Evolutionary conservation across 2,113 vertebrate genomes (phyloP).

Genomic region (Forbesichthys agassizii): DNA sequence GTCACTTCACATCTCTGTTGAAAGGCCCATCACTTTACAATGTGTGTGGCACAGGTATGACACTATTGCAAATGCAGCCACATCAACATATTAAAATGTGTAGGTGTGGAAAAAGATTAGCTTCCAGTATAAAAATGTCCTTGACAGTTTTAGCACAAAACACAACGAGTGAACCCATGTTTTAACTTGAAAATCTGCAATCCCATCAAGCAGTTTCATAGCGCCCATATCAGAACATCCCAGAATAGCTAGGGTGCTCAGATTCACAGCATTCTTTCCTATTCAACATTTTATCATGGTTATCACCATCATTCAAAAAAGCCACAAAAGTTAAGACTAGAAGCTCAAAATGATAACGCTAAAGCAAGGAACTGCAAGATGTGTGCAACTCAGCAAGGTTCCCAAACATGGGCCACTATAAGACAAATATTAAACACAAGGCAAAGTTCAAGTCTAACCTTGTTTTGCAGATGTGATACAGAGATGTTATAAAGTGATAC

Average conservation of each 20-base stretch:
- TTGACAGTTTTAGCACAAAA: background rate
- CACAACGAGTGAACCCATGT: background rate
- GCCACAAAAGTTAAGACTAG: background rate
- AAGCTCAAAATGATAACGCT: background rate
- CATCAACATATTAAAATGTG: background rate
- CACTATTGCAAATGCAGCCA: background rate
- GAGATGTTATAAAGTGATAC: background rate
- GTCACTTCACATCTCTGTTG: slow-evolving; percentile 13
- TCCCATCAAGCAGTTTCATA: slow-evolving; percentile 19
- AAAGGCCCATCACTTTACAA: slow-evolving; percentile 18
- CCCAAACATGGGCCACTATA: slow-evolving; percentile 38
- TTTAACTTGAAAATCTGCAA: slow-evolving; percentile 8
- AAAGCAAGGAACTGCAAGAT: slow-evolving; percentile 17
- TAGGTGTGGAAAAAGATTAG: slow-evolving; percentile 14
- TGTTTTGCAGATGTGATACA: slow-evolving; percentile 5
- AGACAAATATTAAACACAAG: slow-evolving; percentile 42
- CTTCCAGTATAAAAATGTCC: slow-evolving; percentile 42
- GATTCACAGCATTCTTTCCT: slow-evolving; percentile 27
- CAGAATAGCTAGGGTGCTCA: slow-evolving; percentile 40
- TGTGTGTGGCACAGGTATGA: background rate
- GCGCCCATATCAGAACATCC: slow-evolving; percentile 27
- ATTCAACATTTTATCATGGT: slow-evolving; percentile 30
- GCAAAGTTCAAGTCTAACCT: background rate
- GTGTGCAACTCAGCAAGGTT: slow-evolving; percentile 39
- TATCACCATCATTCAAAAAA: slow-evolving; percentile 7